Conservation (phyloP, 2,797 vertebrate species). For the Ataeniobius toweri region DNA sequence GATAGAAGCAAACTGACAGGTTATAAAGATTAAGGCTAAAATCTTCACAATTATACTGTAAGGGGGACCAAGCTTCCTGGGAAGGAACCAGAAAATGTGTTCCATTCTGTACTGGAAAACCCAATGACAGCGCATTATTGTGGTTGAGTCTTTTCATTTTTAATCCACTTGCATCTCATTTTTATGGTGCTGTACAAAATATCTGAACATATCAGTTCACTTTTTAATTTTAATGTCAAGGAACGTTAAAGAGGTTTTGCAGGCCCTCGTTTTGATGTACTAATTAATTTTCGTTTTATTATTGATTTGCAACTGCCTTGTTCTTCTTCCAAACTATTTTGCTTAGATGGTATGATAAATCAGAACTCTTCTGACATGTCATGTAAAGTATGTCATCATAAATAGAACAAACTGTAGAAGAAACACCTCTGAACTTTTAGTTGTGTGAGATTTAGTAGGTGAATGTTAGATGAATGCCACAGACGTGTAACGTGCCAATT, state of each 20-base stretch:
- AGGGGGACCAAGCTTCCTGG: constrained; percentile 20
- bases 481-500: constrained; percentile 65
- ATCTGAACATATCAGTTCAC: constrained; percentile 28
- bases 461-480: constrained; percentile 60
- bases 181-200: constrained; percentile 20
- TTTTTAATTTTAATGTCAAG: constrained; percentile 18
- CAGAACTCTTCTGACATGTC: constrained; percentile 25
- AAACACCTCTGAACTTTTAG: constrained; percentile 45
- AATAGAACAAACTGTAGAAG: constrained; percentile 37
- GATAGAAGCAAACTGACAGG: constrained; percentile 11
- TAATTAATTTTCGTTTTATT: constrained; percentile 1
- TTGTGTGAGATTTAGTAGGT: constrained; percentile 63
- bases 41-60: constrained; percentile 20
- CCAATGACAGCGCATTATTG: not conserved
- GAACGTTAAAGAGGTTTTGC: constrained; percentile 5
- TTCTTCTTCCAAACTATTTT: constrained; percentile 17
- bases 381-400: constrained; percentile 40
- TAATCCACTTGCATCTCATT: constrained; percentile 23
- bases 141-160: constrained; percentile 1
- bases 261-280: constrained; percentile 12
- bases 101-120: constrained; percentile 9
- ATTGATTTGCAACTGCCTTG: constrained; percentile 13
- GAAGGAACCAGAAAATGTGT: constrained; percentile 32
- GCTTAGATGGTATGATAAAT: constrained; percentile 36
- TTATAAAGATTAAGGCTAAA: constrained; percentile 2